Evolutionary conservation across 2,797 vertebrate species (phyloP), one percentile per base, ranked within the genome.

Genomic region (Thunnus albacares): DNA sequence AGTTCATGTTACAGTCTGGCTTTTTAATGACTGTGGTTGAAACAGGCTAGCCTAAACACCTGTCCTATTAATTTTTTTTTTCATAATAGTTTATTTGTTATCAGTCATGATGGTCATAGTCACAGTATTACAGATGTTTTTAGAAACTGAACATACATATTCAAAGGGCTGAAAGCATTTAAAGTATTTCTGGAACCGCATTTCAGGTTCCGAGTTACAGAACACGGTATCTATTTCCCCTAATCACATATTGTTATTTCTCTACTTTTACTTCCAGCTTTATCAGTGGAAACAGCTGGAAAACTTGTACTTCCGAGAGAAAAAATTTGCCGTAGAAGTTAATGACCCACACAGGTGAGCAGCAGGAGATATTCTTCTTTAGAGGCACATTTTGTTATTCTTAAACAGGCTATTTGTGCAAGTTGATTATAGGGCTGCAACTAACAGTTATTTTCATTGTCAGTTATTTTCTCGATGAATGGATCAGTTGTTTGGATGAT

Each of bases 301-400:
- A 94, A 99, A 99, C 77, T 89, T 99, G 76, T 99, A 99, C 89
- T 99, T 99, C 89, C 95, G 98, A 68, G 98, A 99, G 92, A 99
- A 99, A 92, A 99, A 99, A 38, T 99, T 99, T 96, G 98, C 98
- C 0, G 98, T 99, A 45, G 98, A 99, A 92, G 98, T 99, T 5
- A 98, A 99, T 2, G 98, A 99, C 87, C 98, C 98, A 33, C 97
- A 97, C 92, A 97, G 98, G 98, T 99, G 63, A 95, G 90, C 13
- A 68, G 68, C 41, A 7, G 38, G 18, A 62, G 38, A 13, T 18
- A 18, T 63, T 51, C 15, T 18, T 6, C 1, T 9, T 3, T 30
- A 43, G 14, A 51, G 47, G 18, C 47, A 51, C 18, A 51, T 51
- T 51, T 20, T 51, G 41, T 43, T 6, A 45, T 66, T 71, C 1